These are phyloP conservation scores for Saxidomus purpurata DNA, from an alignment of 1,140 invertebrate species.

Conservation along the genomic window DNA sequence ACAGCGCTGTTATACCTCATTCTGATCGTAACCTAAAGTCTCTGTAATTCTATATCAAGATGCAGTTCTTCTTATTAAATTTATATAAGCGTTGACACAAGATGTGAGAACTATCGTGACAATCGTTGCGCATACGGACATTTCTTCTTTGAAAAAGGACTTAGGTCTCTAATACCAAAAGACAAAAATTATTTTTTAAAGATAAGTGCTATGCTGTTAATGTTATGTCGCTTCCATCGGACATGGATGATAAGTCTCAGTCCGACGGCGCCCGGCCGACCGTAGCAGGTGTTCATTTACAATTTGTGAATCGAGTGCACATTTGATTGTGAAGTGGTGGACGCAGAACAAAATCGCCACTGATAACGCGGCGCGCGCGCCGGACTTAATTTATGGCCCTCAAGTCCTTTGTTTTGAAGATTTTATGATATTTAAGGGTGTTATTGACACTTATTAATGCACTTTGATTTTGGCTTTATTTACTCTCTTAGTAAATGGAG, in stretches of 20 bases:
- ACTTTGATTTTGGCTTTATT: conserved; percentile 56
- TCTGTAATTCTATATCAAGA: no score
- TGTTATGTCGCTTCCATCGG: not conserved
- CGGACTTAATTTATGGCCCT: conserved; percentile 55
- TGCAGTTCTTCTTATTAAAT: no score
- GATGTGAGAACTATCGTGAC: no score
- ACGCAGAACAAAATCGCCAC: conserved; percentile 24
- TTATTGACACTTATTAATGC: conserved; percentile 65
- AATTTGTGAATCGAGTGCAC: conserved; percentile 1
- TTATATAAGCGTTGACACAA: no score
- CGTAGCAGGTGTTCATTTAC: not conserved
- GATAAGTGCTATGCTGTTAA: no score
- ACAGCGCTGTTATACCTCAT: no score
- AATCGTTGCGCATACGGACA: no score
- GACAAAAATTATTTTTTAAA: no score
- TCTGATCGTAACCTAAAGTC: no score
- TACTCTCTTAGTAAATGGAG: conserved; percentile 36
- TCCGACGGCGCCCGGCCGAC: not conserved
- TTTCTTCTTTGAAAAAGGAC: no score
- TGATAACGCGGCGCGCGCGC: conserved; percentile 51
- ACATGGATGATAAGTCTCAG: not conserved
- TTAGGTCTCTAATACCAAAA: no score
- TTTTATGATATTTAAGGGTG: conserved; percentile 33
- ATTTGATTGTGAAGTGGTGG: conserved; percentile 42
- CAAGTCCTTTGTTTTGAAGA: conserved; percentile 58